Percentiles rank a stretch among this genome's conserved stretches.
These are phyloP conservation scores for Zaprionus lineosus DNA, from an alignment of 2,888 invertebrate genomes.

Conservation along the genomic window DNA sequence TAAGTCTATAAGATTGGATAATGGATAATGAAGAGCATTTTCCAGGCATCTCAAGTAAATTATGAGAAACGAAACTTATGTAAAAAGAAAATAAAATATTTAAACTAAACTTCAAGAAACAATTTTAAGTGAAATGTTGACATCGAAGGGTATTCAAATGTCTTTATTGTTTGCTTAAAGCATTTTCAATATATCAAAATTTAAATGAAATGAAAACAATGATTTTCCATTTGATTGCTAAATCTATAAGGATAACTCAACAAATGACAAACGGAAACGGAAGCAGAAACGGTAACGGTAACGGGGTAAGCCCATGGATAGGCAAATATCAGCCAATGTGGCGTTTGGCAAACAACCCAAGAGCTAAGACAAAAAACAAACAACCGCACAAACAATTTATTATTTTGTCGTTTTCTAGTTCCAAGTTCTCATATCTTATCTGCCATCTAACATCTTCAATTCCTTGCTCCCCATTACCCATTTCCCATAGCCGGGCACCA, in stretches of 20 bases:
- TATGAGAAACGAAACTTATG: background rate
- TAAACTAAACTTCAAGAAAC: background rate
- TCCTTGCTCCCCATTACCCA: background rate
- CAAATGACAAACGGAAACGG: slow-evolving; percentile 37
- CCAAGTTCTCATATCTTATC: background rate
- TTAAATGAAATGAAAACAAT: slow-evolving; percentile 74
- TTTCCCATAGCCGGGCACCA: too few relatives aligned
- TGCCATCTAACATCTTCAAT: background rate
- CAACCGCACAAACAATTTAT: slow-evolving; percentile 71
- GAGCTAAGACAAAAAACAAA: slow-evolving; percentile 44
- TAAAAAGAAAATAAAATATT: slow-evolving; percentile 10
- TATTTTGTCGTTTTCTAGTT: slow-evolving; percentile 60
- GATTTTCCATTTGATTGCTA: slow-evolving; percentile 49
- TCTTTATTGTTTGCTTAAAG: background rate
- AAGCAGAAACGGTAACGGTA: slow-evolving; percentile 28
- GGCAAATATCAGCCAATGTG: slow-evolving; percentile 36
- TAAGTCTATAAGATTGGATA: too few relatives aligned
- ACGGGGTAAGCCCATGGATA: slow-evolving; percentile 30
- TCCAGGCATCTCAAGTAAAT: too few relatives aligned
- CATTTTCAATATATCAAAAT: slow-evolving; percentile 53
- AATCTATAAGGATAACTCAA: slow-evolving; percentile 44
- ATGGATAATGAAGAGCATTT: too few relatives aligned
- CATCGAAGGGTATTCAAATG: slow-evolving; percentile 1
- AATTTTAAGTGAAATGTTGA: background rate
- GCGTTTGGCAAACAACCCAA: slow-evolving; percentile 24